Base-by-base conservation (phyloP, 1,140 invertebrate genomes). In the Penaeus chinensis region DNA sequence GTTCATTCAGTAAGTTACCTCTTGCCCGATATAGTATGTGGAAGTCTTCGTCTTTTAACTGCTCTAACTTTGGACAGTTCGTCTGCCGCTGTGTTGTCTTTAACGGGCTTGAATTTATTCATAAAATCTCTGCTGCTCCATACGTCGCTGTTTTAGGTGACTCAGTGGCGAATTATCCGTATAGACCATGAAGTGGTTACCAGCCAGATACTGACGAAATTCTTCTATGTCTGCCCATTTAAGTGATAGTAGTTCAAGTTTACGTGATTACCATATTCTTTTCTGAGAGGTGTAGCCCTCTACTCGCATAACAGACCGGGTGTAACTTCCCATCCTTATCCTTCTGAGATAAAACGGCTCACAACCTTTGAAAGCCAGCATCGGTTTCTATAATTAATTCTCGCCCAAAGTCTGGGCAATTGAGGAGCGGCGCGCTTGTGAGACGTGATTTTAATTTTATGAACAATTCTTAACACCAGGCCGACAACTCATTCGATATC, bases 321-420 rank as follows among this genome's bases (percentile, higher is more conserved):
- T 78, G 61, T 8, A 78, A 47, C 24, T 66, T 79, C 22, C 76
- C 62, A n/a, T n/a, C n/a, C n/a, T 66, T 62, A 85, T 65, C 19
- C 24, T 65, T 60, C 22, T 85, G 61, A 0, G 60, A 85, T 22
- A 65, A 27, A 3, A 79, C 47, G 2, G 71, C 69, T 13, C 83
- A 65, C 27, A 79, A 77, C 11, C 84, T 76, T 19, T 85, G 27
- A 65, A 85, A 79, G 24, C 84, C 79, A 16, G 84, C 84, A 85
- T 85, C 74, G 2, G 37, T 65, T 60, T 85, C 84, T 11, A 85
- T 27, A 20, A 63, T 47, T 79, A 79, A 85, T 1, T 8, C 16
- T 22, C 32, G n/a, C n/a, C n/a, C n/a, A 79, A 1, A 79, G 54
- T 85, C 76, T 10, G 62, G 62, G 47, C 42, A 47, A n/a, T 66